A percentile compares a stretch with the other conserved stretches of the same genome.
These are phyloP conservation scores for Graptemys geographica DNA, from an alignment of 2,797 vertebrate genomes.

Conservation along the genomic window DNA sequence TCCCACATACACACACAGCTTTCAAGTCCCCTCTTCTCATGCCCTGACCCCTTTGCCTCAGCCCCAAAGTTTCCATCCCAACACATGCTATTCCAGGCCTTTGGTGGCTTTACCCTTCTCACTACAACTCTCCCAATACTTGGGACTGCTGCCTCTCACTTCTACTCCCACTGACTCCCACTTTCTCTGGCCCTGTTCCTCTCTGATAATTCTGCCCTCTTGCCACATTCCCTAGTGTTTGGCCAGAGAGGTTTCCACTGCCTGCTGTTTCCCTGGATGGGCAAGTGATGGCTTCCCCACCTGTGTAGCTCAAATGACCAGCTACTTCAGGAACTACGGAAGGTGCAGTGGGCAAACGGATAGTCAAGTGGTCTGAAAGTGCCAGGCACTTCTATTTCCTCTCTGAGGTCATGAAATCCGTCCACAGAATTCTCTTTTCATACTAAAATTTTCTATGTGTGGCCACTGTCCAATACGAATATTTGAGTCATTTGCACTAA, in stretches of 20 bases:
- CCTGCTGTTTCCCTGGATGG: neutral
- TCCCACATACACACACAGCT: neutral
- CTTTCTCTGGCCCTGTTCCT: neutral
- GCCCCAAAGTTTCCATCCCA: neutral
- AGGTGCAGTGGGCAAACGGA: neutral
- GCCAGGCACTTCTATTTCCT: neutral
- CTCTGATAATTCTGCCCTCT: neutral
- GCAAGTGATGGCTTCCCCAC: neutral
- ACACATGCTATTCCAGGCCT: neutral
- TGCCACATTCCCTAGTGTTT: neutral
- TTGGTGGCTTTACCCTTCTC: neutral
- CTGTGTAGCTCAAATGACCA: neutral
- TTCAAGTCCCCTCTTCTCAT: neutral
- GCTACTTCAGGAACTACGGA: neutral
- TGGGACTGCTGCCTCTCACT: rapidly evolving
- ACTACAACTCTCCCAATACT: neutral
- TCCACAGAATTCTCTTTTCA: neutral
- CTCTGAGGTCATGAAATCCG: neutral
- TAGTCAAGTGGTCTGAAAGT: neutral
- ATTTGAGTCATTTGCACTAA: neutral
- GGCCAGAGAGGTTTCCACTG: neutral
- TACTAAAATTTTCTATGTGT: neutral
- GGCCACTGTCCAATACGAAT: neutral
- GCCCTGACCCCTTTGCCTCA: neutral
- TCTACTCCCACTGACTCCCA: neutral